These are phyloP conservation scores for Aspidiotus rigidus DNA, from an alignment of 2,888 invertebrate species.

Conservation along the genomic window DNA sequence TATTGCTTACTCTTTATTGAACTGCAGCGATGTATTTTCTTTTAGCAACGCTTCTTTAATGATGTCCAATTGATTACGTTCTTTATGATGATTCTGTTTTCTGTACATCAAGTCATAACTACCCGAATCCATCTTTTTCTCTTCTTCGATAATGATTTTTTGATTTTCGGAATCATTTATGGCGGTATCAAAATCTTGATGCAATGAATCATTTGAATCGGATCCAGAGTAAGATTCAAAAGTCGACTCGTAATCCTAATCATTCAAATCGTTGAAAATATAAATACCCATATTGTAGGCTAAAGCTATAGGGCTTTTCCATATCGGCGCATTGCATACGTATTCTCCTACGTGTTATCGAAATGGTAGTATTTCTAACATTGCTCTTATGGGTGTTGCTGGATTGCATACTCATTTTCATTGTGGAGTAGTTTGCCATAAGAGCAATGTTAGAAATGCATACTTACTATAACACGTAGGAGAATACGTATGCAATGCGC, in stretches of 20 bases:
- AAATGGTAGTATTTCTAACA: no score
- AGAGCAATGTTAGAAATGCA: no score
- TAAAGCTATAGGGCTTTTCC: no score
- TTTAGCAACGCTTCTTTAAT: slow-evolving; percentile 45
- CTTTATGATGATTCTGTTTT: slow-evolving; percentile 16
- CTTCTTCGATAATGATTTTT: slow-evolving; percentile 43
- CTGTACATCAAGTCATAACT: slow-evolving; percentile 47
- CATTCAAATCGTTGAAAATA: background rate
- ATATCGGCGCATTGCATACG: no score
- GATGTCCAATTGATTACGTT: slow-evolving; percentile 42
- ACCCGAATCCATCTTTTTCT: slow-evolving; percentile 52
- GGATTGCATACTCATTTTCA: no score
- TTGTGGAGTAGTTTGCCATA: no score
- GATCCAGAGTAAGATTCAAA: slow-evolving; percentile 43
- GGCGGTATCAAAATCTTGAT: no score
- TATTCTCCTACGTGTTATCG: no score
- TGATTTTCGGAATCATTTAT: slow-evolving; percentile 4
- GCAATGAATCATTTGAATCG: background rate
- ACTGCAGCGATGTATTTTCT: slow-evolving; percentile 40
- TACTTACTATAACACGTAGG: no score
- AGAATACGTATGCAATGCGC: no score
- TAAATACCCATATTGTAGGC: background rate
- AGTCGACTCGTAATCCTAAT: slow-evolving; percentile 48
- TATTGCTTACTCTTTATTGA: no score
- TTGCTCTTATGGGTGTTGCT: no score